Base-by-base conservation (phyloP, 2,888 invertebrate genomes). In the Stenurella melanura region DNA sequence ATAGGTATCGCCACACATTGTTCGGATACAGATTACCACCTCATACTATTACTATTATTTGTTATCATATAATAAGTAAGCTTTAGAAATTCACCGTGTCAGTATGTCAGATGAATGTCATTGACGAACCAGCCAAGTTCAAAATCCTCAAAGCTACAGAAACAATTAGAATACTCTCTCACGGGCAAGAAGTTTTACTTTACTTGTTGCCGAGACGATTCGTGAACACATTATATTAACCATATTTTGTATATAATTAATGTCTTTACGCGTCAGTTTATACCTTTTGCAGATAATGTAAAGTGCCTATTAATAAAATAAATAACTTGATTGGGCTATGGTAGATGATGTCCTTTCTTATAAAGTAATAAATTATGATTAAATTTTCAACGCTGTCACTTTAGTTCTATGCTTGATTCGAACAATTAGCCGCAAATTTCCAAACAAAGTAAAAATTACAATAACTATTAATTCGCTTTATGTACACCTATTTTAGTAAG, bases 371-470 rank as follows among this genome's bases (percentile, higher is more conserved):
- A 69, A 56, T 69, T 69, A 69, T 17, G 30, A 69, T 69, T 54
- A 56, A 69, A 69, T 69, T 69, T 69, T 69, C 69, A 69, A 69
- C 69, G 69, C 69, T 69, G 69, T 54, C 56, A 54, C 69, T 21
- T 56, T 38, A 38, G 38, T 38, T 42, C 17, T 50, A 10, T 26
- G 38, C 34, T 30, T 21, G 57, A 57, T 69, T 54, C 34, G 9
- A 69, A 34, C 54, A 69, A 69, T 69, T 69, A 18, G 19, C 42
- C 10, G 50, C 18, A 21, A 42, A 19, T 10, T 66, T 63, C 61
- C 17, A 34, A 63, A 17, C 34, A 50, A 66, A 66, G 11, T 10
- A 66, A 66, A 30, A 67, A 50, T 67, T 9, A 26, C 11, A 64
- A 18, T 64, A 64, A 17, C 2, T 64, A 9, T 9, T 2, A 6